Evolutionary conservation across 2,888 invertebrate species (phyloP), one percentile per base, ranked within the genome.

Genomic region (Lasiommata megera): DNA sequence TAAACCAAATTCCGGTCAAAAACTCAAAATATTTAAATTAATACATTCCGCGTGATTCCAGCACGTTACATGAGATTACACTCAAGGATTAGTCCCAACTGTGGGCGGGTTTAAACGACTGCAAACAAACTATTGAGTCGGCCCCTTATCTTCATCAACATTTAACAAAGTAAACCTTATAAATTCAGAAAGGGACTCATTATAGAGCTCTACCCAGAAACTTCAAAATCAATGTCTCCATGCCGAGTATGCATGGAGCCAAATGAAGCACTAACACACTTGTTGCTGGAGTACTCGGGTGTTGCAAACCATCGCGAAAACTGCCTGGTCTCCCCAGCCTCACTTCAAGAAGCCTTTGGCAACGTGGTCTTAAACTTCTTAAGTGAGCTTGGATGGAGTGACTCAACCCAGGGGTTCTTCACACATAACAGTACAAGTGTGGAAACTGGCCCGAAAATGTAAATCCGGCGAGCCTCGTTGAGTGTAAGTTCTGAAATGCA

Each of bases 401-500:
- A 31, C 7, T 9, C 23, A 23, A 23, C 23, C 23, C 23, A 23
- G 23, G 23, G 23, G 23, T 23, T 31, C 31, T 9, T 34, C 11
- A 34, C 11, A 11, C 11, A 11, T 11, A 1, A 6, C 31, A n/a
- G n/a, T n/a, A n/a, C n/a, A n/a, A n/a, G n/a, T n/a, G n/a, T n/a
- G n/a, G n/a, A n/a, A n/a, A n/a, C n/a, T n/a, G n/a, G n/a, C n/a
- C n/a, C n/a, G n/a, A n/a, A n/a, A n/a, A n/a, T n/a, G n/a, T 11
- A 11, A 11, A 0, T 34, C 74, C 72, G 70, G 66, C 69, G 71
- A 69, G 73, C 76, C 79, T 80, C 80, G 67, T 73, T 73, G 71
- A 74, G 74, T 79, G 72, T 75, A 71, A 84, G 85, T 86, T 87
- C 88, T 86, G 84, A 82, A 74, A 71, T 48, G 69, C 61, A 73